phyloP scores from a whole-genome alignment of 1,140 invertebrate species.

The Ostrea denselamellosa region DNA sequence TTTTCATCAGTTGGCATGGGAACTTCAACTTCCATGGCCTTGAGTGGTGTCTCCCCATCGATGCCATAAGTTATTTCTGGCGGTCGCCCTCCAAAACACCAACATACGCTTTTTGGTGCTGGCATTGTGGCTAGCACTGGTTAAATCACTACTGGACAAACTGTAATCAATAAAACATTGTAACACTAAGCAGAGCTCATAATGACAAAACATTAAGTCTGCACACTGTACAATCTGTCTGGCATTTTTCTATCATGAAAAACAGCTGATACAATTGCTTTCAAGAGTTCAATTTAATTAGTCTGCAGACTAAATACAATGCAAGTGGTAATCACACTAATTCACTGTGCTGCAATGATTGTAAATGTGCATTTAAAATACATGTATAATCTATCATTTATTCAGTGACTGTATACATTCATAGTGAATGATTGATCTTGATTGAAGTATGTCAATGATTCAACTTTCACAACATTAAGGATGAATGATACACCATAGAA shows the following conservation, averaged over 20 bases:
- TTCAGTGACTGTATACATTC: no score
- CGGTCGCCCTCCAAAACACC: conserved; percentile 76
- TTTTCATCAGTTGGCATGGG: conserved; percentile 93
- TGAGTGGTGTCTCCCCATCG: conserved; percentile 90
- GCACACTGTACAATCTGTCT: background rate
- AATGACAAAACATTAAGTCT: background rate
- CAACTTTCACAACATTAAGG: no score
- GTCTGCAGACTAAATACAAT: no score
- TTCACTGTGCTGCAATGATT: no score
- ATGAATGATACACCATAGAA: no score
- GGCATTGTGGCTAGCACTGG: conserved; percentile 63
- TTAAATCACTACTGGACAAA: background rate
- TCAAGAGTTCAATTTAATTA: no score
- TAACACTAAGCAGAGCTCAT: conserved; percentile 4
- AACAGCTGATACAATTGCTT: background rate
- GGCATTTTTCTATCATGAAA: background rate
- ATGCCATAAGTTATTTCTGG: conserved; percentile 80
- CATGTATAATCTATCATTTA: no score
- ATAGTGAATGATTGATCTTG: no score
- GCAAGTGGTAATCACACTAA: no score
- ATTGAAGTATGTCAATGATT: no score
- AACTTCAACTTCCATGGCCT: conserved; percentile 89
- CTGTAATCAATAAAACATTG: conserved; percentile 27
- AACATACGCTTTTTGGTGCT: conserved; percentile 71
- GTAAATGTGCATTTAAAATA: no score